Base-by-base conservation (phyloP, 2,888 invertebrate genomes). In the Coremacera marginata region DNA sequence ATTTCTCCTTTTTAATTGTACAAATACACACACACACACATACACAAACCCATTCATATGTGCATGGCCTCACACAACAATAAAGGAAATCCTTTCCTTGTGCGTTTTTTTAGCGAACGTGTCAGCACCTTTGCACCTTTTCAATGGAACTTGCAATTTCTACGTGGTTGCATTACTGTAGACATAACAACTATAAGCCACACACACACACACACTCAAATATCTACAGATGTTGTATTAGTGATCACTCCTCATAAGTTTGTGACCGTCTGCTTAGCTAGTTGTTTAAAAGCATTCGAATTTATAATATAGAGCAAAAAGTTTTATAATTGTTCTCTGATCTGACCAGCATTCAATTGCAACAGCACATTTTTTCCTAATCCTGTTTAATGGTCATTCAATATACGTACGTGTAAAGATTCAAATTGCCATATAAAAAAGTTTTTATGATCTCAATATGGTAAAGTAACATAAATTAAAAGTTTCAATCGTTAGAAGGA, bases 21-120 rank as follows among this genome's bases (percentile, higher is more conserved):
- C 63, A 65, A n/a, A 31, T 34, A 76, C 70, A 62, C 51, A 75
- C 34, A 76, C 9, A 16, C 31, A 51, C 7, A 70, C 8, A 65
- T 57, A 62, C 52, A 74, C 14, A 62, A 44, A 63, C 62, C 44
- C 25, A 51, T 49, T 16, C 25, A 62, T 31, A 62, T 3, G 16
- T 57, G 52, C 60, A 75, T 77, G 80, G 77, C 79, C 79, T 78
- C 75, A 79, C 80, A 55, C 80, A 82, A 79, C 78, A 80, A 19
- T 68, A 62, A n/a, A 75, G 44, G 31, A 78, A 82, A 80, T 82
- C 81, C 78, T 80, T 81, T 79, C 70, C 79, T 77, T 80, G 79
- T 80, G 76, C 77, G 49, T 77, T 79, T 70, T n/a, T 77, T 75
- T 72, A 52, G n/a, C 44, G 44, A 73, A n/a, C 68, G 67, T 76